Percentiles rank a stretch among this genome's conserved stretches.
These are phyloP conservation scores for Orycteropus afer DNA, from an alignment of 2,113 vertebrate genomes.

Conservation along the genomic window DNA sequence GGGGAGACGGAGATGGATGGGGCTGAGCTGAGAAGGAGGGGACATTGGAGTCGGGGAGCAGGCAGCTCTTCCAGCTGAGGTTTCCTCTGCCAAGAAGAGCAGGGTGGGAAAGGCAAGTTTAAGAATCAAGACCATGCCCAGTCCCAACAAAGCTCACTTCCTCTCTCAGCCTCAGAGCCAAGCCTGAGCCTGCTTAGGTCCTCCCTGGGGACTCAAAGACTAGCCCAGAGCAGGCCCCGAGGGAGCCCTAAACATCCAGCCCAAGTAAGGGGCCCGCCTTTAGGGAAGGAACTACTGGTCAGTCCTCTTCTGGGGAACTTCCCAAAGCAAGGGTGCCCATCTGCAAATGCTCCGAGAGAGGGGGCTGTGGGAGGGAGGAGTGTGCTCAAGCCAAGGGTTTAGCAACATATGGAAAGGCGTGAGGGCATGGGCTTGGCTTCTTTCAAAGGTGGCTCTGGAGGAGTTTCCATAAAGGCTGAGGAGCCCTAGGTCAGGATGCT, in stretches of 20 bases:
- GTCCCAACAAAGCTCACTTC: conserved; percentile 52
- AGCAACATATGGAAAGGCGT: background rate
- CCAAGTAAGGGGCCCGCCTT: background rate
- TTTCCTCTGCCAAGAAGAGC: conserved; percentile 49
- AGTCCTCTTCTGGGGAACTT: background rate
- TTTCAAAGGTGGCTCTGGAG: background rate
- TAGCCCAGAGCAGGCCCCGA: background rate
- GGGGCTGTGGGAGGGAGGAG: background rate
- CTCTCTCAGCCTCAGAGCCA: conserved; percentile 56
- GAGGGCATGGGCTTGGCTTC: background rate
- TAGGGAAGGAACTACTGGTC: background rate
- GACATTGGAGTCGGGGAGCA: background rate
- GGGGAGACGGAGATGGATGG: conserved; percentile 75
- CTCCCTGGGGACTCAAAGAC: background rate
- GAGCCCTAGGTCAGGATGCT: background rate
- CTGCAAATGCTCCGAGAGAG: background rate
- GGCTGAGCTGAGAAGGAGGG: conserved; percentile 36
- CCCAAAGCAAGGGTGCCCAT: background rate
- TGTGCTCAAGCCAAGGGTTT: too few species aligned
- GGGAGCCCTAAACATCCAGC: background rate
- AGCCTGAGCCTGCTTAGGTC: background rate
- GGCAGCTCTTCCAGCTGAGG: conserved; percentile 39
- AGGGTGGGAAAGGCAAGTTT: conserved; percentile 51
- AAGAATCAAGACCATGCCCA: background rate
- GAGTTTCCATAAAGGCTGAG: background rate